A percentile compares a stretch with the other conserved stretches of the same genome.
Evolutionary conservation across 2,888 invertebrate species (phyloP).

Genomic region (Sesia bembeciformis): DNA sequence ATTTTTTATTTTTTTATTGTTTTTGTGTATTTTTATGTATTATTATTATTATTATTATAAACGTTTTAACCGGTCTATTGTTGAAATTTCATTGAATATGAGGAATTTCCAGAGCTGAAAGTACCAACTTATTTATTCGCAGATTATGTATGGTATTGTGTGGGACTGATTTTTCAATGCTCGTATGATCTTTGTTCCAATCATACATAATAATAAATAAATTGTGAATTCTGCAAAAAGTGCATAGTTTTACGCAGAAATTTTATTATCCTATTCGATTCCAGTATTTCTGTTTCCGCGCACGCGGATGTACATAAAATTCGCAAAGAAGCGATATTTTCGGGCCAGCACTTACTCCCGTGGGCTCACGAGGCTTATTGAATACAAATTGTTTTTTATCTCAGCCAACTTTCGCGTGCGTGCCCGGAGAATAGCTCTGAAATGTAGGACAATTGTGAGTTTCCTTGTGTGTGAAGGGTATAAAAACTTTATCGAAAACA

Average conservation of each 20-base stretch:
- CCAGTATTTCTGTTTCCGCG: not conserved
- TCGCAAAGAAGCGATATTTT: constrained; percentile 40
- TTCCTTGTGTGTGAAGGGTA: not conserved
- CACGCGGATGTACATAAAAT: constrained; percentile 9
- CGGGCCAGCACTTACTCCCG: constrained; percentile 35
- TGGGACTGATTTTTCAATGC: too few relatives aligned
- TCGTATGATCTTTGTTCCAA: too few relatives aligned
- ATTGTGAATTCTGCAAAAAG: too few relatives aligned
- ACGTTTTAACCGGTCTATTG: too few relatives aligned
- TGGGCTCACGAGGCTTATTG: constrained; percentile 44
- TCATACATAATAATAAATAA: too few relatives aligned
- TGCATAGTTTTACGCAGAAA: not conserved
- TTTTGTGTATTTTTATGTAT: too few relatives aligned
- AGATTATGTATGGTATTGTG: too few relatives aligned
- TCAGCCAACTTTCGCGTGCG: constrained; percentile 34
- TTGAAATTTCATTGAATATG: too few relatives aligned
- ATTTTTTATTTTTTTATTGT: too few relatives aligned
- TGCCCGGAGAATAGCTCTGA: constrained; percentile 15
- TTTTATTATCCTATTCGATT: not conserved
- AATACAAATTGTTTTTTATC: constrained; percentile 66
- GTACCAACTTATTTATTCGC: too few relatives aligned
- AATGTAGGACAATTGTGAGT: constrained; percentile 4
- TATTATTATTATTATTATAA: too few relatives aligned
- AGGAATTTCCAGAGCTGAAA: too few relatives aligned
- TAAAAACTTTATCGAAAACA: not conserved